Conservation (phyloP, 2,888 invertebrate genomes). For the Cephus runcator region DNA sequence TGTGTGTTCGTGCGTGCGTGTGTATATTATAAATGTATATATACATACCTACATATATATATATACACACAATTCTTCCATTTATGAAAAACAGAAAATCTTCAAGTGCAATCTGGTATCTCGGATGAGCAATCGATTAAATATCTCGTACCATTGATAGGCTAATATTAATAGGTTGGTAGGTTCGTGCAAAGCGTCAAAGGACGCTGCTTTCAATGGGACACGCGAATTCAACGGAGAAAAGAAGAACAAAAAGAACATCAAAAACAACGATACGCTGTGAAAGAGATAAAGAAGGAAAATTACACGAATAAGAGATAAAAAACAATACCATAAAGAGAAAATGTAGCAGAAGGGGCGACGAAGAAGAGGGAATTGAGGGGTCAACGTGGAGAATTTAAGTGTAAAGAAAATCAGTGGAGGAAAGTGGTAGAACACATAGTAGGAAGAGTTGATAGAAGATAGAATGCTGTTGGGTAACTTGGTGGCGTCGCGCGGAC, state of each 20-base stretch:
- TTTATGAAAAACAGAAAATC: neutral
- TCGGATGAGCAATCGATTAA: neutral
- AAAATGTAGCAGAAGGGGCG: constrained; percentile 8
- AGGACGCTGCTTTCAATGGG: neutral
- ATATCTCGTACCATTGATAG: neutral
- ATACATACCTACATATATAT: too few species aligned
- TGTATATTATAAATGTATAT: too few species aligned
- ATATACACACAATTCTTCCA: neutral
- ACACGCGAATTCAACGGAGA: neutral
- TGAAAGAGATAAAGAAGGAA: neutral
- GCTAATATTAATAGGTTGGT: neutral
- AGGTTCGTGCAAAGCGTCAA: neutral
- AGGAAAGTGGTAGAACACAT: neutral
- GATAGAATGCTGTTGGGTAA: neutral
- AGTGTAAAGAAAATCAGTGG: neutral
- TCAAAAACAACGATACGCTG: neutral
- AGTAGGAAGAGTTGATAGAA: neutral
- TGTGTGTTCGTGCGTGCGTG: neutral
- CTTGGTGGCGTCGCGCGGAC: neutral
- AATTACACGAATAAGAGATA: too few species aligned
- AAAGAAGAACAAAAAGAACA: neutral
- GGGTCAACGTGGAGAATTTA: neutral
- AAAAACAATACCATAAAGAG: constrained; percentile 7
- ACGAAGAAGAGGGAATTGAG: constrained; percentile 2
- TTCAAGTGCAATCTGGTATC: neutral